Evolutionary conservation across 2,888 invertebrate genomes (phyloP).

Genomic region (Drosophila antonietae): DNA sequence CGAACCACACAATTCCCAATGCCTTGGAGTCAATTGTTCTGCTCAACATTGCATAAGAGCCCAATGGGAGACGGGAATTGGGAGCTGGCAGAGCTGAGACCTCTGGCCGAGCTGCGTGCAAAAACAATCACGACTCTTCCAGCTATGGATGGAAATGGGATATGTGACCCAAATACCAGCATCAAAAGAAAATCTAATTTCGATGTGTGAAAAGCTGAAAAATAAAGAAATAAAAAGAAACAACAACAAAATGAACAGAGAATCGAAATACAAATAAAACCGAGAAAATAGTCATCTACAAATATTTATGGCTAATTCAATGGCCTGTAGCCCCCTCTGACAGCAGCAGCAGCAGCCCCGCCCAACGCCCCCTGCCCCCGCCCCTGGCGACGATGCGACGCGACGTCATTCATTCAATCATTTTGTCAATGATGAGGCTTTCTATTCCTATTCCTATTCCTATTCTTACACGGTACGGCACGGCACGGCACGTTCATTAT

Average conservation of each 20-base stretch:
- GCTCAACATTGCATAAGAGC: slow-evolving; percentile 25
- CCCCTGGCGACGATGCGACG: neutral
- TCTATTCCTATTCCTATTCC: slow-evolving; percentile 61
- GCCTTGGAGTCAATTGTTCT: neutral
- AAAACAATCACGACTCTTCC: slow-evolving; percentile 21
- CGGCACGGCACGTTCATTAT: slow-evolving; percentile 59
- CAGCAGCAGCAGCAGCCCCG: neutral
- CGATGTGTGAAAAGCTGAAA: slow-evolving; percentile 63
- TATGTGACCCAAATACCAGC: slow-evolving; percentile 68
- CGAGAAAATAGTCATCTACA: slow-evolving; percentile 62
- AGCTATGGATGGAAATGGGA: neutral
- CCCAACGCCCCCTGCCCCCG: neutral
- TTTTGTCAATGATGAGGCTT: slow-evolving; percentile 76
- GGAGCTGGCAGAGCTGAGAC: neutral
- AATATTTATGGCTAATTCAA: slow-evolving; percentile 61
- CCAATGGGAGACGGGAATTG: neutral
- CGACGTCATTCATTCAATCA: slow-evolving; percentile 74
- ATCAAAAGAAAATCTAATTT: slow-evolving; percentile 44
- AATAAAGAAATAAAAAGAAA: slow-evolving; percentile 18
- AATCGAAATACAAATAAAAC: slow-evolving; percentile 48
- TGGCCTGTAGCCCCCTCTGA: slow-evolving; percentile 33
- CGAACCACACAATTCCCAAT: slow-evolving; percentile 9
- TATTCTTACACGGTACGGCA: slow-evolving; percentile 33
- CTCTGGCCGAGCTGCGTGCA: slow-evolving; percentile 19
- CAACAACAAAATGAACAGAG: slow-evolving; percentile 18